Evolutionary conservation across 2,797 vertebrate species (phyloP).

Genomic region (Tokudaia tokunoshimensis): DNA sequence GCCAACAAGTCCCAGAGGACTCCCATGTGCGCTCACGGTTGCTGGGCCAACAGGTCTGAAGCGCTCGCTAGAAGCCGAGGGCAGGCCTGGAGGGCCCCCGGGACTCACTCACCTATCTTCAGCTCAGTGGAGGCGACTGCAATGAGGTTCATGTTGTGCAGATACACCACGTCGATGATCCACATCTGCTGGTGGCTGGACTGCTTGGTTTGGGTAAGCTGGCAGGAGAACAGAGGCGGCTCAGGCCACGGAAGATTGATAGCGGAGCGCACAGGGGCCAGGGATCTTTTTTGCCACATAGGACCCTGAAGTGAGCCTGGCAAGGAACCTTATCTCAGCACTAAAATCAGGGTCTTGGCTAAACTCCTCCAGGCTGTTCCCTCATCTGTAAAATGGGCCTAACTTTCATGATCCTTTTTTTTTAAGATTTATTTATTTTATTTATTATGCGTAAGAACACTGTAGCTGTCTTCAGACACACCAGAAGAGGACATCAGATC

Average conservation of each 20-base stretch:
- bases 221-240: conserved; percentile 20
- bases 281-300: neutral
- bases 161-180: conserved; percentile 82
- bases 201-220: conserved; percentile 69
- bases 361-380: neutral
- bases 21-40: accelerated
- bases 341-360: neutral
- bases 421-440: no score
- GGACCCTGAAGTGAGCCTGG: neutral
- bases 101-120: conserved; percentile 74
- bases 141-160: conserved; percentile 79
- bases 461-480: no score
- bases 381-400: conserved; percentile 25
- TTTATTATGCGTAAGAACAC: no score
- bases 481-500: no score
- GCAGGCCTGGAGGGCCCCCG: accelerated
- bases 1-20: neutral
- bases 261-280: neutral
- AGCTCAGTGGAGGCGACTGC: conserved; percentile 72
- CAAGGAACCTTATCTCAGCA: neutral
- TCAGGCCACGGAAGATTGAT: neutral
- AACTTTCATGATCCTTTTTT: neutral
- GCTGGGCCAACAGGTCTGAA: neutral
- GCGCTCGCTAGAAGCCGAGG: accelerated
- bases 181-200: conserved; percentile 48